Evolutionary conservation across 64 coral and sea anemone genomes (phyloP).

Genomic region (Actinia equina): DNA sequence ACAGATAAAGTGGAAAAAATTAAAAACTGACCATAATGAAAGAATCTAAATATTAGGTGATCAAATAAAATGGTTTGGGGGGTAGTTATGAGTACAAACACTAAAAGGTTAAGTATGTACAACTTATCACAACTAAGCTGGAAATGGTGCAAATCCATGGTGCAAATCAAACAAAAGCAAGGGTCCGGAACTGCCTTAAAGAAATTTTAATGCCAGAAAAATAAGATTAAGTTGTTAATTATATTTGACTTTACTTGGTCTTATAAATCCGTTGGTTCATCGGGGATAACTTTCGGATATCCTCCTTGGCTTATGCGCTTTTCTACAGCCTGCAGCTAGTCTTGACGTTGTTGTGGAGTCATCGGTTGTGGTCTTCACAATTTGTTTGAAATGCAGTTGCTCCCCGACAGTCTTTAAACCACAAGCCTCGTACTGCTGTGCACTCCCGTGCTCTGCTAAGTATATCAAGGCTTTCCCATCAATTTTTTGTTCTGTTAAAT

Average conservation of each 20-base stretch:
- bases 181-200: too few species aligned
- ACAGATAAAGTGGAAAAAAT: background rate
- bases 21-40: too few species aligned
- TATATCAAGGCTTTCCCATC: slow-evolving; percentile 10
- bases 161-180: too few species aligned
- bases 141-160: too few species aligned
- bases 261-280: background rate
- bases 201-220: too few species aligned
- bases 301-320: background rate
- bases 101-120: too few species aligned
- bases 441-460: slow-evolving; percentile 4
- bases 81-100: too few species aligned
- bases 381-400: slow-evolving; percentile 9
- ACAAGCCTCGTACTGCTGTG: slow-evolving; percentile 18
- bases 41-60: too few species aligned
- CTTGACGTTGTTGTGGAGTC: background rate
- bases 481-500: slow-evolving; percentile 32
- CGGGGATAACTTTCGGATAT: background rate
- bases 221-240: too few species aligned
- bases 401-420: slow-evolving; percentile 20
- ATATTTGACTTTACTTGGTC: too few species aligned
- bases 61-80: too few species aligned
- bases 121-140: background rate
- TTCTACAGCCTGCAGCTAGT: background rate
- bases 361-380: background rate